Base-by-base conservation (phyloP, 2,888 invertebrate species). In the Taphrorychus bicolor region DNA sequence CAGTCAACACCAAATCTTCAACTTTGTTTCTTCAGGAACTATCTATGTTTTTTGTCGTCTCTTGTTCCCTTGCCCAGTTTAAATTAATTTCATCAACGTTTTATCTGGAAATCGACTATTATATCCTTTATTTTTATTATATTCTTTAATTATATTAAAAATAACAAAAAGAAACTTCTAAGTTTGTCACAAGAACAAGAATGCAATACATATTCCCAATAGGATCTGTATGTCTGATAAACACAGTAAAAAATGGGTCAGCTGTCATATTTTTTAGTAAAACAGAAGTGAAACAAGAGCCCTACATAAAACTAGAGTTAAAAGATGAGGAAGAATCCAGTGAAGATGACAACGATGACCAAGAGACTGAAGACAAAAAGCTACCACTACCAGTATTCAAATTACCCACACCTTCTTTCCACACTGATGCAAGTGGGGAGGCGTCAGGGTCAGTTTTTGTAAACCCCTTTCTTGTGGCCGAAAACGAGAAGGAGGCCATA, bases 381-480 rank as follows among this genome's bases (percentile, higher is more conserved):
- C 45, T 62, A 63, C 24, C 65, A 49, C 16, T 32, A n/a, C 58
- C 70, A 45, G 70, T 66, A 7, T 71, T 73, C 32, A 87, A 86
- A 82, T 81, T 90, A 74, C 90, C 90, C 3, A 87, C 87, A 73
- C 90, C 90, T 17, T 84, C 87, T 41, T 87, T 90, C 72, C 85
- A 86, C 69, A 86, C 69, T 59, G 62, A 48, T 48, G 9, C 45
- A 24, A 45, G 7, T 3, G 16, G 1, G 4, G 45, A 19, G 18
- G 41, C 24, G 79, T 74, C 87, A 76, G 88, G 87, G 66, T 93
- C 93, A 9, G 95, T 96, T 2, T 95, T 95, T 79, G 89, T 88
- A 32, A 96, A 95, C 84, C 94, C 93, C 5, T 96, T 92, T 79
- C 88, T 88, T 19, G 91, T 92, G 80, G 95, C 92, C 0, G 95